A percentile compares a stretch with the other conserved stretches of the same genome.
Evolutionary conservation across 2,797 vertebrate species (phyloP).

Genomic region (Centroberyx gerrardi): DNA sequence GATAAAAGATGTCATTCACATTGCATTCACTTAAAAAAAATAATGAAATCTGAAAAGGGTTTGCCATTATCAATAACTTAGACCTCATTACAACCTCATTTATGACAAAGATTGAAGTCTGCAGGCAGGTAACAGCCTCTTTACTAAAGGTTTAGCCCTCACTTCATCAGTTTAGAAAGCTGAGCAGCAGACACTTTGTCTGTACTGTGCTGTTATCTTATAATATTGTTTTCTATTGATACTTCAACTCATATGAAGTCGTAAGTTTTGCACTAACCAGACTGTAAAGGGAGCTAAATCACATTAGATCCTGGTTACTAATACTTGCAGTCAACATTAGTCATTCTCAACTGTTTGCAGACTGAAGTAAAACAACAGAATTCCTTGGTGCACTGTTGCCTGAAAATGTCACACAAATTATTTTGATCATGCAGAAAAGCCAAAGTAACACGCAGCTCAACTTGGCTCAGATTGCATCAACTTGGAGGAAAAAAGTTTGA

Average conservation of each 20-base stretch:
- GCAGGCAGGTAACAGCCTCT: too few species aligned
- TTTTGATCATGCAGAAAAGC: neutral
- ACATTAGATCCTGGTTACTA: too few species aligned
- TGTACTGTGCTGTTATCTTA: too few species aligned
- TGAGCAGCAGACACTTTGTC: neutral
- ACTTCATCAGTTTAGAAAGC: neutral
- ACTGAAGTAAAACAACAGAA: neutral
- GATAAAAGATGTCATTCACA: slow-evolving; percentile 6
- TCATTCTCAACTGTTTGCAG: too few species aligned
- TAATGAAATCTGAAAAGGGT: neutral
- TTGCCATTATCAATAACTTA: slow-evolving; percentile 4
- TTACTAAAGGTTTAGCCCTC: neutral
- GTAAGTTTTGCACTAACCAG: too few species aligned
- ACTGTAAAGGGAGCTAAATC: too few species aligned
- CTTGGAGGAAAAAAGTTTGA: neutral
- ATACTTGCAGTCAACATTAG: neutral
- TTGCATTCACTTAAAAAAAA: neutral
- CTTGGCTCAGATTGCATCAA: neutral
- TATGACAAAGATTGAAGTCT: neutral
- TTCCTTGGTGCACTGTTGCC: neutral
- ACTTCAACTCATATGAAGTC: too few species aligned
- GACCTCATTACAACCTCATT: slow-evolving; percentile 20
- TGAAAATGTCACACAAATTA: neutral
- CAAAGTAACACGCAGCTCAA: neutral
- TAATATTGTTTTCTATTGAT: too few species aligned